Evolutionary conservation across 2,797 vertebrate genomes (phyloP), one percentile per base, ranked within the genome.

Genomic region (Peromyscus attwateri): DNA sequence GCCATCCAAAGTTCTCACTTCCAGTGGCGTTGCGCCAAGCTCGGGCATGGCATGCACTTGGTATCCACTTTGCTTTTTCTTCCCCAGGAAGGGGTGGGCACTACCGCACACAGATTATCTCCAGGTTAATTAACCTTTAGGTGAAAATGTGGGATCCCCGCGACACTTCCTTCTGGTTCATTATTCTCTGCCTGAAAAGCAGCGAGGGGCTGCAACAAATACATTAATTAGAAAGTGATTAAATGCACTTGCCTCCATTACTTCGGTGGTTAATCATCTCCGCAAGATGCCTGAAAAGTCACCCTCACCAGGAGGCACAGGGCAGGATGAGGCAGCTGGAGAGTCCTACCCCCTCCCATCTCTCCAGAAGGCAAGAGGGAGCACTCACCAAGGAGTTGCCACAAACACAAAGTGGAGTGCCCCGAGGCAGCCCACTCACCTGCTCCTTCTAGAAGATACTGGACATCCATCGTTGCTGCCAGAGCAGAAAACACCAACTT

Each of bases 201-300:
- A 97, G 91, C 66, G 40, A 94, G 96, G 84, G 96, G 55, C 94
- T 92, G 85, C 94, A 85, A 46, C 89, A 96, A 89, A 95, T 55
- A 62, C 94, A 80, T 92, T 96, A 81, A 98, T 98, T 97, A 97
- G 88, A 95, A 97, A 97, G 64, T 95, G 85, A 97, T 96, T 97
- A 92, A 94, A 95, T 60, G 87, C 87, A 66, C 93, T 80, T 71
- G 94, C 79, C 79, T 96, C 92, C 82, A 79, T 95, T 91, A 92
- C 79, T 64, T 83, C 70, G 81, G 70, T 62, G 90, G 93, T 95
- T 95, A 93, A 96, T 95, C 81, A 91, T 93, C 95, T 97, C 89
- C 29, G 79, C 17, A 4, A 89, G 94, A 95, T 21, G 79, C 46
- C 93, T 91, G 92, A 77, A 90, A 92, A 97, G 95, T 92, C 96